Conservation (phyloP, 2,113 vertebrate genomes). For the Bettongia penicillata region DNA sequence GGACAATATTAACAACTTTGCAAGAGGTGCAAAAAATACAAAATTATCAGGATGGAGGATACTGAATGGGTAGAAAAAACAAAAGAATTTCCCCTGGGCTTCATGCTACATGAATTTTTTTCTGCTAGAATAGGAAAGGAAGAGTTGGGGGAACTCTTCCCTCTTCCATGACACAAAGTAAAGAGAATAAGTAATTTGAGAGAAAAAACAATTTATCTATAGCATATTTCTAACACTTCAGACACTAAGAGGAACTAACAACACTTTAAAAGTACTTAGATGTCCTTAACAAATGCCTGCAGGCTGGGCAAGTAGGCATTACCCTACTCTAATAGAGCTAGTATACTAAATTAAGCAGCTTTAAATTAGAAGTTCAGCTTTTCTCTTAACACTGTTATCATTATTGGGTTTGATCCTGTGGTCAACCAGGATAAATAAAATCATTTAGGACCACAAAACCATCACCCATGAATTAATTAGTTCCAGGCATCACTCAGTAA, state of each 20-base stretch:
- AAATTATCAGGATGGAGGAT: not conserved
- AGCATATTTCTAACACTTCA: not conserved
- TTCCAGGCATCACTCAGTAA: constrained; percentile 23
- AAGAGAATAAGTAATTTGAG: not conserved
- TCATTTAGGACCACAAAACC: constrained; percentile 43
- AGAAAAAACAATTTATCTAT: not conserved
- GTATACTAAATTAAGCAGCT: not conserved
- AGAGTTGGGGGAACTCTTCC: not conserved
- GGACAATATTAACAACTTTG: not conserved
- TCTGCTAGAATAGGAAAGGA: not conserved
- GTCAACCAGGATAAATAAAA: constrained; percentile 32
- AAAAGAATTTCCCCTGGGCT: not conserved
- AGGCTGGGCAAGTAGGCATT: accelerated
- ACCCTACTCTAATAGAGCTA: not conserved
- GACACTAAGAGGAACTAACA: accelerated
- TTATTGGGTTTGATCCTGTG: constrained; percentile 31
- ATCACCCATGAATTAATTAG: constrained; percentile 5
- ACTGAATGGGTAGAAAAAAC: not conserved
- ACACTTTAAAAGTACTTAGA: not conserved
- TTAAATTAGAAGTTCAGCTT: not conserved
- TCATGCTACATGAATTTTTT: no score
- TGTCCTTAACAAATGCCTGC: not conserved
- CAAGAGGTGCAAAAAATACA: not conserved
- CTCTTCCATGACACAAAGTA: not conserved
- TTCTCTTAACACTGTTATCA: constrained; percentile 3